Conservation (phyloP, 2,797 vertebrate species). For the Artibeus lituratus region DNA sequence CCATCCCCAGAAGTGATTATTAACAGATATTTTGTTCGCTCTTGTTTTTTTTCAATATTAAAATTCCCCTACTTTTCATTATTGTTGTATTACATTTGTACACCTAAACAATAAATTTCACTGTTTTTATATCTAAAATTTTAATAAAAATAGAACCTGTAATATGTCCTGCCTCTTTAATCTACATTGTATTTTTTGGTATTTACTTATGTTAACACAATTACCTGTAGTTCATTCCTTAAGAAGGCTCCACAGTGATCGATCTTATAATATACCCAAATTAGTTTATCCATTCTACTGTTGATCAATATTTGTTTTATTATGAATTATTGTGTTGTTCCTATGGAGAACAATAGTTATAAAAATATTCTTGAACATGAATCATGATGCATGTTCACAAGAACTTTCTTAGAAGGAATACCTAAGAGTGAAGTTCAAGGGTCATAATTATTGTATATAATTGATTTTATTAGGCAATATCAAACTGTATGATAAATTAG, state of each 20-base stretch:
- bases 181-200: neutral
- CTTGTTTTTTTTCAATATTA: neutral
- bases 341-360: neutral
- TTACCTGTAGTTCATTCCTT: neutral
- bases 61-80: neutral
- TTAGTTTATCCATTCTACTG: neutral
- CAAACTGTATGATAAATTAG: neutral
- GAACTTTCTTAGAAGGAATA: neutral
- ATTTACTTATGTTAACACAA: neutral
- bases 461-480: neutral
- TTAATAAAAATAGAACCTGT: neutral
- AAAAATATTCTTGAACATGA: neutral
- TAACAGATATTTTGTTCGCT: neutral
- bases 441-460: neutral
- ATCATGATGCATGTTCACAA: neutral
- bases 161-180: neutral
- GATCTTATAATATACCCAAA: neutral
- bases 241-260: neutral
- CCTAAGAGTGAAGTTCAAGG: neutral
- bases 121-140: neutral
- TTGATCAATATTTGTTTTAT: neutral
- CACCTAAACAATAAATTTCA: neutral
- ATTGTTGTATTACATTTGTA: neutral
- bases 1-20: neutral
- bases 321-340: neutral